Evolutionary conservation across 2,797 vertebrate genomes (phyloP), one percentile per base, ranked within the genome.

Genomic region (Labeo calbasu): DNA sequence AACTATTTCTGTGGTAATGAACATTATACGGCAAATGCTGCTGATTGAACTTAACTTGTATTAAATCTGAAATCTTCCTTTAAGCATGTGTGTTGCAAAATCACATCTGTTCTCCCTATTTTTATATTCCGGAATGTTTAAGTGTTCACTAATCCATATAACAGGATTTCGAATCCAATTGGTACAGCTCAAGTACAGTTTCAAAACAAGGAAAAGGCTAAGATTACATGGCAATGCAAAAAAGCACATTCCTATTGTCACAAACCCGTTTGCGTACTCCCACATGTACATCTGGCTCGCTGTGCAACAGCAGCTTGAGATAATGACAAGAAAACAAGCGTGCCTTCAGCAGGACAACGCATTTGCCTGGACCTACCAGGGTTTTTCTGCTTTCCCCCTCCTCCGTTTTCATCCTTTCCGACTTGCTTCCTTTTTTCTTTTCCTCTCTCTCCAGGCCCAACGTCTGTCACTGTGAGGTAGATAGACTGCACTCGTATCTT

Each of bases 371-470:
- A 86, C 87, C 84, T 72, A 87, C 86, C 50, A 79, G 25, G 50
- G 68, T 40, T 83, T 36, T 83, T 66, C 79, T 69, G 40, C 63
- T 72, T 71, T 77, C 21, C 69, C 53, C 57, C 11, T 43, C 11
- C 32, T 79, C 59, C 71, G 36, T 77, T 71, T 80, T 59, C 25
- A 25, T 78, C 36, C 57, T 61, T 50, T 72, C 65, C 36, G n/a
- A 81, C 63, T 53, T 36, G 51, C 36, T 87, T 82, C 89, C 85
- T 88, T 88, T 90, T 87, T 84, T 80, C 89, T 91, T 90, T 91
- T 92, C 89, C 88, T 82, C 69, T 87, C 83, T 85, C 84, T 86
- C 69, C 71, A 76, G 53, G 68, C 81, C 82, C 25, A 77, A 77
- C 71, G 73, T 78, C 73, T 75, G 77, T 86, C 77, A 86, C 73